phyloP scores from a whole-genome alignment of 2,797 vertebrate genomes.

The Argyrosomus regius region DNA sequence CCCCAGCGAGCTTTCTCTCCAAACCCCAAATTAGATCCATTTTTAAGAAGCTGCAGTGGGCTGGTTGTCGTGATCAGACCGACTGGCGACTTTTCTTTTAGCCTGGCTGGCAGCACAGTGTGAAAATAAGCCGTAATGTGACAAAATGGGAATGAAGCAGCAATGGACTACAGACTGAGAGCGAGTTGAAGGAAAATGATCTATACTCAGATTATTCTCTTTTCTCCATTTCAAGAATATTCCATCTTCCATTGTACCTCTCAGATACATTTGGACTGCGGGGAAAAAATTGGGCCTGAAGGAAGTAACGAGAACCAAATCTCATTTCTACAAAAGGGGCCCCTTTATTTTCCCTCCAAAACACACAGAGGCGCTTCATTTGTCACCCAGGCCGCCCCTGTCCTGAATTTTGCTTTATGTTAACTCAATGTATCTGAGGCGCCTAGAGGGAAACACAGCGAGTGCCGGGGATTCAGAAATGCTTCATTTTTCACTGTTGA shows the following conservation, averaged over 20 bases:
- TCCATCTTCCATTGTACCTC: slow-evolving; percentile 64
- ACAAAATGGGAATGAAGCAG: slow-evolving; percentile 61
- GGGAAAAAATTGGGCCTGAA: slow-evolving; percentile 54
- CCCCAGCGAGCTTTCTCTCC: slow-evolving; percentile 57
- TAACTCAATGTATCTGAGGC: slow-evolving; percentile 79
- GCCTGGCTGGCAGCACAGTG: slow-evolving; percentile 45
- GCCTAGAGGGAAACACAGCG: slow-evolving; percentile 73
- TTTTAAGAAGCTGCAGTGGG: slow-evolving; percentile 61
- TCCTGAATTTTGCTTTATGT: slow-evolving; percentile 81
- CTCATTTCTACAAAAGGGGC: slow-evolving; percentile 71
- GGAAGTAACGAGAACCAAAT: slow-evolving; percentile 68
- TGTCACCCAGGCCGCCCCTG: slow-evolving; percentile 71
- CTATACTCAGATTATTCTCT: slow-evolving; percentile 62
- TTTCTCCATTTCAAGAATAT: slow-evolving; percentile 55
- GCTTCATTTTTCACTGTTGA: slow-evolving; percentile 80
- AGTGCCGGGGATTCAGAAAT: slow-evolving; percentile 71
- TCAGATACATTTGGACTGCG: slow-evolving; percentile 60
- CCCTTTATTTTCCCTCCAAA: slow-evolving; percentile 77
- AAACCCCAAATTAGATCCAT: slow-evolving; percentile 71
- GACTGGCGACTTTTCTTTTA: slow-evolving; percentile 57
- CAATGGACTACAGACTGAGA: slow-evolving; percentile 49
- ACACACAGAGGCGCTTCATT: slow-evolving; percentile 77
- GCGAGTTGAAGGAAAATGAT: slow-evolving; percentile 63
- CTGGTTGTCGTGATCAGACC: slow-evolving; percentile 61
- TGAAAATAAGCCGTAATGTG: slow-evolving; percentile 73